A percentile compares a stretch with the other conserved stretches of the same genome.
Evolutionary conservation across 2,888 invertebrate genomes (phyloP).

Genomic region (Caenorhabditis doughertyi): DNA sequence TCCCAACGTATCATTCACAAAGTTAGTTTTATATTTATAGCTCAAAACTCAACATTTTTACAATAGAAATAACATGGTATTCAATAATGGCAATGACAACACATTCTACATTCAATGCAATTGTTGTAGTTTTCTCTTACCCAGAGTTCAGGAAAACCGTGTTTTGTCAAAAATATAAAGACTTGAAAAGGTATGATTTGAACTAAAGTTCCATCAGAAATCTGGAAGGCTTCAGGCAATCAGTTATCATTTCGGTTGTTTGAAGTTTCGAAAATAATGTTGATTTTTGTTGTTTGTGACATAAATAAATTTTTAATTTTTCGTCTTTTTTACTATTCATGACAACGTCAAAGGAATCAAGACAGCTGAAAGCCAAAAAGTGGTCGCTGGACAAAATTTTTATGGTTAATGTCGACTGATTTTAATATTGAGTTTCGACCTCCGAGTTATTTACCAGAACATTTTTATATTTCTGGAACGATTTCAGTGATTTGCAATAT

Average conservation of each 20-base stretch:
- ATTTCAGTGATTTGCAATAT: conserved; percentile 10
- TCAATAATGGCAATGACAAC: conserved; percentile 15
- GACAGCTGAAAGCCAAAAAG: conserved; percentile 5
- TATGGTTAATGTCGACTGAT: background rate
- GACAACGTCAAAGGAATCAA: background rate
- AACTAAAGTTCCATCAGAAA: too few species aligned
- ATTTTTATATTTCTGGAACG: conserved; percentile 26
- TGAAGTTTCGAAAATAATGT: too few species aligned
- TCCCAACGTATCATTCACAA: too few species aligned
- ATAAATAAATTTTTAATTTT: background rate
- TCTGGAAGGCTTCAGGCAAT: too few species aligned
- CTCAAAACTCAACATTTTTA: too few species aligned
- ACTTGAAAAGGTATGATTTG: background rate
- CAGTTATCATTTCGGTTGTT: too few species aligned
- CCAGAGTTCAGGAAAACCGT: conserved; percentile 10
- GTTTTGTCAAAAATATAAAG: background rate
- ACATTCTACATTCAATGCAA: background rate
- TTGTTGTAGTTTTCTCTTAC: conserved; percentile 8
- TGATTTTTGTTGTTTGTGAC: background rate
- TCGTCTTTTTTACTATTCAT: background rate
- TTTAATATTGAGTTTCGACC: conserved; percentile 20
- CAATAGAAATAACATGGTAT: conserved; percentile 20
- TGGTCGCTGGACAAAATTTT: background rate
- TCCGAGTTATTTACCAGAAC: conserved; percentile 25
- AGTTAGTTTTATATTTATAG: too few species aligned